Conservation (phyloP, 2,888 invertebrate species). For the Muschampia plurimacula region DNA sequence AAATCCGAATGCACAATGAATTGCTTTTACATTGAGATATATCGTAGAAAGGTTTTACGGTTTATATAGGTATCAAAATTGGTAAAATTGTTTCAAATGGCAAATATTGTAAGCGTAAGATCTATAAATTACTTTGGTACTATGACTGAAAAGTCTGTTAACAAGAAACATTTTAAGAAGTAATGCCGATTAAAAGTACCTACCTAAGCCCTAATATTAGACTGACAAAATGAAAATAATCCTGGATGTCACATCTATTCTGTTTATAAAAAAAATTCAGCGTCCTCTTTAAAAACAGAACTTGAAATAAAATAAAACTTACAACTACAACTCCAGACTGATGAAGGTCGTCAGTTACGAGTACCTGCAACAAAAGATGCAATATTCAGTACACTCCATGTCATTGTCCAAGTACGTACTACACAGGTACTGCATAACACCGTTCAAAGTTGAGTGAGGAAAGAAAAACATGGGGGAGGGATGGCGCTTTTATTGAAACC, state of each 20-base stretch:
- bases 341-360: not conserved
- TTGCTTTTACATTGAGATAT: conserved; percentile 27
- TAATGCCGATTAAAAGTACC: too few species aligned
- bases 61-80: too few species aligned
- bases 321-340: not conserved
- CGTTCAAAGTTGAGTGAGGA: conserved; percentile 79
- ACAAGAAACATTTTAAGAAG: too few species aligned
- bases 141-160: too few species aligned
- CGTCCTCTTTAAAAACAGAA: too few species aligned
- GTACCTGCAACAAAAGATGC: conserved; percentile 66
- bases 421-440: conserved; percentile 65
- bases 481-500: conserved; percentile 84
- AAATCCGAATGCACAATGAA: conserved; percentile 30
- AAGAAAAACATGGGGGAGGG: conserved; percentile 83
- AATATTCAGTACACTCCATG: conserved; percentile 25
- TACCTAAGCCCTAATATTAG: too few species aligned
- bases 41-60: not conserved
- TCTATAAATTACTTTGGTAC: too few species aligned
- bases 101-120: too few species aligned
- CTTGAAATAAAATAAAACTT: conserved; percentile 2
- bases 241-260: too few species aligned
- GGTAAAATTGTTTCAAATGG: too few species aligned
- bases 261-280: too few species aligned
- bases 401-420: conserved; percentile 11
- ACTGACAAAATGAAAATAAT: too few species aligned